Percentiles rank a stretch among this genome's conserved stretches.
Evolutionary conservation across 2,888 invertebrate genomes (phyloP).

Genomic region (Microctonus brassicae): DNA sequence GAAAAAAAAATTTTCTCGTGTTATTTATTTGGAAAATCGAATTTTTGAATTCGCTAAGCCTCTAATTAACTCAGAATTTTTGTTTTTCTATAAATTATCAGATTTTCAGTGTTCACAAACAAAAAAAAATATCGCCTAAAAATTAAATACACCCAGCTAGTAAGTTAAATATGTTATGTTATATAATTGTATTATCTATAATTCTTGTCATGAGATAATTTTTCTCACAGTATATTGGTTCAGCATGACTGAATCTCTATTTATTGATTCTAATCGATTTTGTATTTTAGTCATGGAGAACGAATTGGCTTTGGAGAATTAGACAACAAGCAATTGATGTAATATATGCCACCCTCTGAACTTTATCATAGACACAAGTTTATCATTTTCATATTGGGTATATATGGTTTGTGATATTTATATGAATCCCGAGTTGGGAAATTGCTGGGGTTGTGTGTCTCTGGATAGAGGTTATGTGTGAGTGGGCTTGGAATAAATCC

Average conservation of each 20-base stretch:
- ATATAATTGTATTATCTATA: background rate
- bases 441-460: background rate
- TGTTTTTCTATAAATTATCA: no score
- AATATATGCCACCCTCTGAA: background rate
- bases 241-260: slow-evolving; percentile 12
- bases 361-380: slow-evolving; percentile 24
- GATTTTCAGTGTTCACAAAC: no score
- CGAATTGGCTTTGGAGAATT: background rate
- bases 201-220: background rate
- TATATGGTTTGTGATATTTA: slow-evolving; percentile 15
- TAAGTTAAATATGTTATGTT: background rate
- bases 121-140: no score
- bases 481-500: background rate
- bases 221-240: slow-evolving; percentile 28
- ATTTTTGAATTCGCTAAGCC: no score
- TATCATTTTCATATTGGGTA: slow-evolving; percentile 31
- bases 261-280: background rate
- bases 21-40: no score
- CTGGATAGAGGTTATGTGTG: no score
- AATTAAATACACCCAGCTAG: no score
- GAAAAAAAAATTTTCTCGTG: no score
- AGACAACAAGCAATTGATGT: background rate
- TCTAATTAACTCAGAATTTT: no score
- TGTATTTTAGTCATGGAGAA: slow-evolving; percentile 10
- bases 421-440: slow-evolving; percentile 4